These are phyloP conservation scores for Eupleurogrammus muticus DNA, from an alignment of 2,797 vertebrate species.

Conservation along the genomic window DNA sequence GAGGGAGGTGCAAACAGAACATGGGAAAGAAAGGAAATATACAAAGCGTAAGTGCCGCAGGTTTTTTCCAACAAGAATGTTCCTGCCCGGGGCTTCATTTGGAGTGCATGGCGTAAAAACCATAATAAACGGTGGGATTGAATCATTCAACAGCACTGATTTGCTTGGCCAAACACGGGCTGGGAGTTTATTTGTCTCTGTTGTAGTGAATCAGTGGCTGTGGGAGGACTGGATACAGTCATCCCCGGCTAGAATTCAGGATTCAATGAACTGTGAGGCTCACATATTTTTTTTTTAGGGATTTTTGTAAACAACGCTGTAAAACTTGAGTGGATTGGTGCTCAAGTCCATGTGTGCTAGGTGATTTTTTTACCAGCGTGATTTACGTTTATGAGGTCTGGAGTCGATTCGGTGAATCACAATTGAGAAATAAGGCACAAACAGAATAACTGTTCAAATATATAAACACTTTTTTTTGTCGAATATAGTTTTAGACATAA, in stretches of 20 bases:
- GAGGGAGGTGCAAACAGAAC: conserved; percentile 48
- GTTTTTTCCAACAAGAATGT: conserved; percentile 65
- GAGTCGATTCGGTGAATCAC: conserved; percentile 23
- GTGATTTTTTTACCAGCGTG: conserved; percentile 23
- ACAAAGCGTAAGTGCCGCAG: conserved; percentile 67
- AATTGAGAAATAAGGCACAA: conserved; percentile 22
- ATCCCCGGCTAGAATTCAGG: conserved; percentile 47
- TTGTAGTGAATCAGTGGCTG: conserved; percentile 66
- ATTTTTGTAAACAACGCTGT: conserved; percentile 57
- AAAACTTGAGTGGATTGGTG: conserved; percentile 57
- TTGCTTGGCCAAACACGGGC: conserved; percentile 72
- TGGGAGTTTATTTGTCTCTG: conserved; percentile 78
- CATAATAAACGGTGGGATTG: conserved; percentile 81
- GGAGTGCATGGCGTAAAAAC: conserved; percentile 74
- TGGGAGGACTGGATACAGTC: conserved; percentile 57
- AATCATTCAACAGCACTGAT: conserved; percentile 79
- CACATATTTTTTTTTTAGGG: conserved; percentile 58
- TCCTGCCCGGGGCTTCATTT: conserved; percentile 70
- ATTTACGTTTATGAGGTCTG: conserved; percentile 36
- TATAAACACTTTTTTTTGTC: background rate
- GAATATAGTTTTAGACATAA: conserved; percentile 30
- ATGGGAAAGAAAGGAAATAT: conserved; percentile 63
- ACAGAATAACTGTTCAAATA: no score
- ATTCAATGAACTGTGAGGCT: conserved; percentile 54
- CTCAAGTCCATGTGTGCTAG: conserved; percentile 23